Evolutionary conservation across 2,113 vertebrate species (phyloP).

Genomic region (Motacilla tschutschensis): DNA sequence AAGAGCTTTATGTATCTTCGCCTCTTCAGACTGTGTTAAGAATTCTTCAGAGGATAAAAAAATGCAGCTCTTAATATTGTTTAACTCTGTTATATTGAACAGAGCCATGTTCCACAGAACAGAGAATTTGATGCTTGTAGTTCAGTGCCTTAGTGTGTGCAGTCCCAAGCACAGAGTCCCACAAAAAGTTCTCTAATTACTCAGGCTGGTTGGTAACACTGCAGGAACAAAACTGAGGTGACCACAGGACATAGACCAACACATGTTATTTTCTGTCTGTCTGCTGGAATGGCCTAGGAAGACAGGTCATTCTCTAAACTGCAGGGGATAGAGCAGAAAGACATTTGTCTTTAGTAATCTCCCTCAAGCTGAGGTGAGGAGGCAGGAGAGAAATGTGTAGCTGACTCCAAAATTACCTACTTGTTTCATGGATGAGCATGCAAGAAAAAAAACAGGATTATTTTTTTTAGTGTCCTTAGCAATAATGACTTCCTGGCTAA

Average conservation of each 20-base stretch:
- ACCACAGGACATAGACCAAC: neutral
- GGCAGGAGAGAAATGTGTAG: neutral
- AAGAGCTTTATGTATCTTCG: neutral
- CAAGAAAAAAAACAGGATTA: neutral
- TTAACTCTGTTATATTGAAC: neutral
- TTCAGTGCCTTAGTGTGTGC: neutral
- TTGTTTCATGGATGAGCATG: neutral
- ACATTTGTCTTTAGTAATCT: neutral
- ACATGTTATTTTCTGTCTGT: neutral
- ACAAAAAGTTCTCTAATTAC: neutral
- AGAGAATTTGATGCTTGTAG: neutral
- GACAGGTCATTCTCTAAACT: neutral
- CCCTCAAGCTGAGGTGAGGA: rapidly evolving
- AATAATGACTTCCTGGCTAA: neutral
- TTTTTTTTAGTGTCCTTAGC: neutral
- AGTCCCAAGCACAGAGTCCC: neutral
- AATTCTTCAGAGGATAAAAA: neutral
- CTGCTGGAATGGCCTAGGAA: neutral
- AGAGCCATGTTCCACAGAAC: neutral
- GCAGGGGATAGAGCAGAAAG: neutral
- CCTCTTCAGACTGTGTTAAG: neutral
- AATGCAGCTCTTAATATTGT: neutral
- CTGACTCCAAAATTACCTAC: neutral
- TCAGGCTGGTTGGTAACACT: neutral
- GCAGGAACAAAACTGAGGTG: neutral